Conservation (phyloP, 2,113 vertebrate species). For the Ptyas mucosa region DNA sequence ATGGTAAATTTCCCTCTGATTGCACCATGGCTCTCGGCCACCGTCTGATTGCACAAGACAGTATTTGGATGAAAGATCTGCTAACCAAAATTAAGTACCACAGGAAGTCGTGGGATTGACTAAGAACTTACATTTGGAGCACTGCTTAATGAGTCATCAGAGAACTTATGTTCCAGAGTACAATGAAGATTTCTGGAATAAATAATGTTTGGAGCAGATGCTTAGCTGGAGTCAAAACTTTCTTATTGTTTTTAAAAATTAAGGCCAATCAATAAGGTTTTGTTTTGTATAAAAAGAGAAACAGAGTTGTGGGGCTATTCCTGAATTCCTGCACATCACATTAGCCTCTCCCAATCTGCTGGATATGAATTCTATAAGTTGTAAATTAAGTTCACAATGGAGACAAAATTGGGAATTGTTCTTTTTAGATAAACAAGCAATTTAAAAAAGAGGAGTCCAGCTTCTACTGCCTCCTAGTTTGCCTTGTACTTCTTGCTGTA, state of each 20-base stretch:
- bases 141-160: conserved; percentile 17
- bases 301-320: background rate
- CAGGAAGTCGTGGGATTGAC: conserved; percentile 18
- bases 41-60: conserved; percentile 7
- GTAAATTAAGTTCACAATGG: background rate
- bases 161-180: conserved; percentile 9
- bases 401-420: background rate
- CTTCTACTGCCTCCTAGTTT: background rate
- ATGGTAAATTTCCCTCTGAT: conserved; percentile 28
- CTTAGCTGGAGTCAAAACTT: background rate
- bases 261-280: background rate
- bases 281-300: background rate
- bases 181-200: conserved; percentile 14
- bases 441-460: background rate
- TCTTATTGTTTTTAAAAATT: background rate
- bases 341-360: background rate
- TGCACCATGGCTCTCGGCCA: conserved; percentile 12
- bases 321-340: background rate
- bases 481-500: background rate
- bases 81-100: conserved; percentile 14
- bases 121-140: conserved; percentile 6
- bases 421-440: background rate
- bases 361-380: background rate
- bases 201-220: conserved; percentile 11
- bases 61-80: conserved; percentile 10